These are phyloP conservation scores for Byasa hedistus DNA, from an alignment of 2,888 invertebrate genomes.

Conservation along the genomic window DNA sequence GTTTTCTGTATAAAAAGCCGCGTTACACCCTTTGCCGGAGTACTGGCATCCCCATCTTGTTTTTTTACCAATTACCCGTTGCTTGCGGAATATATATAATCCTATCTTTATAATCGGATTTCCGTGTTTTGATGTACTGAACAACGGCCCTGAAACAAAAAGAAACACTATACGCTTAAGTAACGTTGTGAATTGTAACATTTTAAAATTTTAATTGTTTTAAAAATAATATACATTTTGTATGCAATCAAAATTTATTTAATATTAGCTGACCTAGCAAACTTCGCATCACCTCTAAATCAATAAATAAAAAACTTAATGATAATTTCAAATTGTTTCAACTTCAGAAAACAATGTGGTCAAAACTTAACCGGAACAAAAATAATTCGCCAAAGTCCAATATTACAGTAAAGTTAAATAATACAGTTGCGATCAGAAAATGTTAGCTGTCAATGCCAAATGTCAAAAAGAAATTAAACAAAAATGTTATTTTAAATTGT, in stretches of 20 bases:
- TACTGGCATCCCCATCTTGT: conserved; percentile 18
- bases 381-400: too few relatives aligned
- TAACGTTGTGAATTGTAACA: background rate
- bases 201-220: background rate
- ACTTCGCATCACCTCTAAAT: too few relatives aligned
- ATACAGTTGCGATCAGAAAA: too few relatives aligned
- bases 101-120: conserved; percentile 18
- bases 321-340: too few relatives aligned
- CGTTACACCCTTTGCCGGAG: conserved; percentile 5
- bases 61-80: background rate
- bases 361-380: too few relatives aligned
- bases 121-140: conserved; percentile 11
- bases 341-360: too few relatives aligned
- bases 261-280: too few relatives aligned
- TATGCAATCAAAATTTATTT: background rate
- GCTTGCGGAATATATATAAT: conserved; percentile 6
- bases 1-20: conserved; percentile 17
- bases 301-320: too few relatives aligned
- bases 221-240: background rate
- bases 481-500: too few relatives aligned
- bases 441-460: too few relatives aligned
- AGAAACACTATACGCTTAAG: background rate
- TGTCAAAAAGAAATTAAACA: too few relatives aligned
- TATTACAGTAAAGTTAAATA: too few relatives aligned
- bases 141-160: conserved; percentile 16